Evolutionary conservation across 1,140 invertebrate species (phyloP), one percentile per base, ranked within the genome.

Genomic region (Pogonomyrmex barbatus): DNA sequence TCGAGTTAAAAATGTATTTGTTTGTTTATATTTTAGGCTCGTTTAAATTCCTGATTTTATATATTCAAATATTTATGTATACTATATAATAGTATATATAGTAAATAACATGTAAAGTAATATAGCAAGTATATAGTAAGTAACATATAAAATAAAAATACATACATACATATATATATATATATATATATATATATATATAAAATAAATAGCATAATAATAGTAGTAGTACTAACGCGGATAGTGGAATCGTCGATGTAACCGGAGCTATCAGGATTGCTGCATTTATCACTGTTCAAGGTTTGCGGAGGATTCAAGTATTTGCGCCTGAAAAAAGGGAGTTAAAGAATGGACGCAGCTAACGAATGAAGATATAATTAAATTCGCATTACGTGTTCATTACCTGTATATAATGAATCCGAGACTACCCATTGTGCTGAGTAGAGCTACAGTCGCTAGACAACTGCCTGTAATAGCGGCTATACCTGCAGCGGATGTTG

Each of bases 211-310:
- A 24, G 24, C 24, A 24, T 24, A 24, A 24, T 24, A 24, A 24
- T 24, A 24, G 4, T 93, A 91, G 92, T 91, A 92, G 93, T 91
- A 95, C 96, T 96, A 96, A 98, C 98, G 95, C 97, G 96, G 94
- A 98, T 97, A 91, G 97, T 97, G 94, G 97, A 97, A 94, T 98
- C 98, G 94, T 98, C 98, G 71, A 98, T 97, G 91, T 98, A 98
- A 88, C 97, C 97, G 93, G 97, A 98, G 58, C 97, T 98, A 92
- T 98, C 98, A 3, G 97, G 97, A 93, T 98, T 98, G 87, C 97
- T 98, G 93, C 97, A 97, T 92, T 97, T 97, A 91, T 97, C 97
- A 88, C 93, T 95, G 91, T 96, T 97, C 54, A 97, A 95, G 62
- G 97, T 97, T 95, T 98, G 97, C 33, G 97, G 97, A 91, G 97